Conservation (phyloP, 2,113 vertebrate species). For the Rhodinocichla rosea region DNA sequence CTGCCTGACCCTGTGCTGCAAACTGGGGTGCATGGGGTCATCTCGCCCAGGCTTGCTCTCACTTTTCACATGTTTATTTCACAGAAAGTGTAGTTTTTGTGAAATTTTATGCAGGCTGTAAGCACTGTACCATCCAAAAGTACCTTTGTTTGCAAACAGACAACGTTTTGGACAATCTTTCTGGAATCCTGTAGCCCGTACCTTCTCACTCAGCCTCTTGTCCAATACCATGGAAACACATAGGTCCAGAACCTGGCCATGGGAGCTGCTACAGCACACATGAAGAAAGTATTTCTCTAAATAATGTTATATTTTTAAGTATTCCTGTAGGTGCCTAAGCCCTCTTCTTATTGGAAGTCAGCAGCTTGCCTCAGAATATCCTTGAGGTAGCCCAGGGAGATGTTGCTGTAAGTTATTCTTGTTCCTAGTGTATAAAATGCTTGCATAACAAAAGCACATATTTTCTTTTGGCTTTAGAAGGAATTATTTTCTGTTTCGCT, state of each 20-base stretch:
- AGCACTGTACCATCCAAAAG: neutral
- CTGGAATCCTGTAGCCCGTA: neutral
- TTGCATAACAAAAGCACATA: neutral
- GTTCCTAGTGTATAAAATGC: neutral
- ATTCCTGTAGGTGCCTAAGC: neutral
- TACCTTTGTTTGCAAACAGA: neutral
- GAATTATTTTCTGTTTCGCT: neutral
- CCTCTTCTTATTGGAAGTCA: neutral
- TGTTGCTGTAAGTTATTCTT: neutral
- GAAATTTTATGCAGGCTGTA: neutral
- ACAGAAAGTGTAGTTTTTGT: neutral
- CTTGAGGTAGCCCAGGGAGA: neutral
- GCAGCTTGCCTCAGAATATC: neutral
- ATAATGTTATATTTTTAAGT: neutral
- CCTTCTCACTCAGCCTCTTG: neutral
- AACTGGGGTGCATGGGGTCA: neutral
- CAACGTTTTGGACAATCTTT: neutral
- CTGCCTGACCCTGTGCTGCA: neutral
- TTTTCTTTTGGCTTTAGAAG: neutral
- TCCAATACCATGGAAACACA: neutral
- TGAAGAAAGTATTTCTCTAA: neutral
- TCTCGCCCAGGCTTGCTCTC: neutral
- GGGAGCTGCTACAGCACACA: neutral
- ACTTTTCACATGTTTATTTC: neutral
- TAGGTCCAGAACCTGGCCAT: neutral